Percentiles rank a stretch among this genome's conserved stretches.
These are phyloP conservation scores for Cryptosula pallasiana DNA, from an alignment of 2,888 invertebrate species.

Conservation along the genomic window DNA sequence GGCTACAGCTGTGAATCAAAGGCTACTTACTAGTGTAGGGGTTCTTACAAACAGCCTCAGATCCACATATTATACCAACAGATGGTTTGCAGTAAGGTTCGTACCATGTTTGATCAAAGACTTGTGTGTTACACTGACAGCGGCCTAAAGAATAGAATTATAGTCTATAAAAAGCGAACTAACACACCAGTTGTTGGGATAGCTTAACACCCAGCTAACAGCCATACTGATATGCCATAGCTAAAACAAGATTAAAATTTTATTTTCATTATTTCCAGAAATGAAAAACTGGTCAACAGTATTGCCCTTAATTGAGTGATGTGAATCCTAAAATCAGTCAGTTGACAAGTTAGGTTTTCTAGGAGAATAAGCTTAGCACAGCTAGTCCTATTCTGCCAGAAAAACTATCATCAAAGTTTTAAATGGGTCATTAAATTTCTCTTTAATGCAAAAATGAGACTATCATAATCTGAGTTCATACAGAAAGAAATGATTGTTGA, in stretches of 20 bases:
- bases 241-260: not conserved
- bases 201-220: not conserved
- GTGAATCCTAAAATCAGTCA: too few species aligned
- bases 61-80: not conserved
- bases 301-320: too few species aligned
- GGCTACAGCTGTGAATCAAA: too few species aligned
- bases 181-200: too few species aligned
- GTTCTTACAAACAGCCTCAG: not conserved
- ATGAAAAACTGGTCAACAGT: too few species aligned
- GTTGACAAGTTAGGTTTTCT: not conserved
- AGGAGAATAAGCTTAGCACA: not conserved
- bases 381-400: not conserved
- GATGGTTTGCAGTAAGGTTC: not conserved
- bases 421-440: too few species aligned
- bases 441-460: too few species aligned
- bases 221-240: not conserved
- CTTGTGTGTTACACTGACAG: not conserved
- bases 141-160: not conserved
- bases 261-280: not conserved
- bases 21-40: not conserved
- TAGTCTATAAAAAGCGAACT: too few species aligned
- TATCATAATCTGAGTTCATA: too few species aligned
- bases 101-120: not conserved
- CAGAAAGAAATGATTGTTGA: too few species aligned
- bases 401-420: not conserved